These are phyloP conservation scores for Neomorphus geoffroyi DNA, from an alignment of 2,797 vertebrate genomes.

Conservation along the genomic window DNA sequence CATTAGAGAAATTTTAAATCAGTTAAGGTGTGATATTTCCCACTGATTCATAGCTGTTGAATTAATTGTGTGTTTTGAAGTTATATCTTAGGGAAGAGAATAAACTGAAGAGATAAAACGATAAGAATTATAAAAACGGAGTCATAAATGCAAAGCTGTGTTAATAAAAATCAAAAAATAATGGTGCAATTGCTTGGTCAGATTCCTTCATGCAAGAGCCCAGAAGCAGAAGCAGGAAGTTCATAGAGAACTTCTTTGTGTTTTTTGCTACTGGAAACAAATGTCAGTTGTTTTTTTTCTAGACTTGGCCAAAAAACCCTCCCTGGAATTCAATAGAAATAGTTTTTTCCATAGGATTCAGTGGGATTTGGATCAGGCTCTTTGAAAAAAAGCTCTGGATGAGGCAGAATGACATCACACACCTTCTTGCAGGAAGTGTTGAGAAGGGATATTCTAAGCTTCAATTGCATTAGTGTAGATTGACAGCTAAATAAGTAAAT, in stretches of 20 bases:
- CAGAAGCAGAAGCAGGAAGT: not conserved
- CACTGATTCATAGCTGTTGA: not conserved
- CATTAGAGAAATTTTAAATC: not conserved
- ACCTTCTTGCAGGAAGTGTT: not conserved
- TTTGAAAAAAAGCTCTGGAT: not conserved
- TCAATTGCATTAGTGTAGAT: not conserved
- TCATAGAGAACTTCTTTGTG: not conserved
- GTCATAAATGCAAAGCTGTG: not conserved
- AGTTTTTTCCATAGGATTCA: not conserved
- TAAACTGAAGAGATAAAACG: accelerated
- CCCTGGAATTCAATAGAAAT: not conserved
- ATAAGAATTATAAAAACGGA: not conserved
- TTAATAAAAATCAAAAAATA: not conserved
- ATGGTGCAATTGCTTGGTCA: accelerated
- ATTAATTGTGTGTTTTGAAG: not conserved
- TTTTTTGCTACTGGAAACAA: not conserved
- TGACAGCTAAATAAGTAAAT: not conserved
- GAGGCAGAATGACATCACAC: not conserved
- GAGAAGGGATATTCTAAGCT: not conserved
- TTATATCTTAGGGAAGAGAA: not conserved
- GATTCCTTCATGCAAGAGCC: not conserved
- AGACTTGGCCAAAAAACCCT: not conserved
- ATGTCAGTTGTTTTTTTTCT: not conserved
- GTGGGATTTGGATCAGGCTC: not conserved
- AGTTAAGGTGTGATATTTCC: not conserved